Evolutionary conservation across 2,797 vertebrate genomes (phyloP), one percentile per base, ranked within the genome.

Genomic region (Sebastolobus altivelis): DNA sequence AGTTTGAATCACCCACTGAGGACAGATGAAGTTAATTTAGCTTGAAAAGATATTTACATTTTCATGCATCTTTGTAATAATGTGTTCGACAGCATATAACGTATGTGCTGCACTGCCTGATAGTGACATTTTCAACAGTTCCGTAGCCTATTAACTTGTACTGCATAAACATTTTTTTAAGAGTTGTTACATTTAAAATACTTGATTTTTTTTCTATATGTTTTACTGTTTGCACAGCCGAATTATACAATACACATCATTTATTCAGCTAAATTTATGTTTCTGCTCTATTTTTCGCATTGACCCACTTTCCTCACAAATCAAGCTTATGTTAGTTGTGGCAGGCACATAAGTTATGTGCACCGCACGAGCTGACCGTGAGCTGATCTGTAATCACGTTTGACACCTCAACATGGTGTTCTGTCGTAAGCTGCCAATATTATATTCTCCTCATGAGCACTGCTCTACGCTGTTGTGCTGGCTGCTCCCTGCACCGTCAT

Each of bases 281-380:
- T 76, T 59, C 20, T 62, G 35, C 29, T 72, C 43, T 31, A 8
- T 62, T 62, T 52, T 67, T 35, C 54, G 58, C 35, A 49, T 31
- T 66, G 79, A 78, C 70, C 75, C 43, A 70, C 54, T 74, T 81
- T 74, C 59, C 31, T 14, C 35, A 43, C 40, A 65, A 74, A 71
- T 62, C 14, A 62, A 61, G 35, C 49, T 31, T 49, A 37, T 1
- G 6, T 72, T 58, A 27, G 18, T 62, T 72, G 27, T 33, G 20
- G 16, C 54, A 61, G 12, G 31, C 43, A 16, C 18, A 58, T 22
- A 13, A 43, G 37, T 75, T 11, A n/a, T 52, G 37, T 38, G 38
- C 18, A 20, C 18, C n/a, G 2, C 43, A 18, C 18, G 12, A 43
- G 43, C 60, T 65, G 76, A 75, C 43, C 25, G 3, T 40, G 18